These are phyloP conservation scores for Diloba caeruleocephala DNA, from an alignment of 2,888 invertebrate species.

Conservation along the genomic window DNA sequence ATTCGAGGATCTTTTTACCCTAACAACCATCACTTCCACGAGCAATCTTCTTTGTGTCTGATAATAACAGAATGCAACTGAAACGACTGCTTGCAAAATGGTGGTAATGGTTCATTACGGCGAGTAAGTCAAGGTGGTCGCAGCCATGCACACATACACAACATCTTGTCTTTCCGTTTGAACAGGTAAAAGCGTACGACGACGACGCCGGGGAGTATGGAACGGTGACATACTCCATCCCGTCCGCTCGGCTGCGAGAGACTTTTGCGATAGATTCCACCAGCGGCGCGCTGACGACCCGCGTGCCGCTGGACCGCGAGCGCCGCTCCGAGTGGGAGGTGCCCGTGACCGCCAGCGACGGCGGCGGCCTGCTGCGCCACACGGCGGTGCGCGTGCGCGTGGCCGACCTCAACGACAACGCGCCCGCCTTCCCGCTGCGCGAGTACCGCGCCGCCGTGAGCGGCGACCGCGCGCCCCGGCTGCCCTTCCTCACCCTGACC, in stretches of 20 bases:
- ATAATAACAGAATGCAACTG: too few relatives aligned
- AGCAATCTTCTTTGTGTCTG: too few relatives aligned
- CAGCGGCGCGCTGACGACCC: conserved; percentile 92
- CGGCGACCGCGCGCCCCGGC: conserved; percentile 74
- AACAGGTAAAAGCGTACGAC: conserved; percentile 93
- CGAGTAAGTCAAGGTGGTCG: too few relatives aligned
- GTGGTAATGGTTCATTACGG: too few relatives aligned
- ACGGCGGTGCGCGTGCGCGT: conserved; percentile 94
- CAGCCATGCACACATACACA: too few relatives aligned
- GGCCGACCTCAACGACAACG: conserved; percentile 95
- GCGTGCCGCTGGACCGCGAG: conserved; percentile 93
- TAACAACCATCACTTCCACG: too few relatives aligned
- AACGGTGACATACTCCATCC: conserved; percentile 93
- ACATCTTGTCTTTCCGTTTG: too few relatives aligned
- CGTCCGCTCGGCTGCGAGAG: conserved; percentile 92
- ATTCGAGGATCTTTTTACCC: too few relatives aligned
- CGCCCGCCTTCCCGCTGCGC: conserved; percentile 92
- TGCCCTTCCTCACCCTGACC: conserved; percentile 74
- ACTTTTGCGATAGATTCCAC: conserved; percentile 92
- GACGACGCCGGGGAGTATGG: conserved; percentile 94
- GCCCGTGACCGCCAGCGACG: conserved; percentile 94
- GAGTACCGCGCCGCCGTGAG: conserved; percentile 94
- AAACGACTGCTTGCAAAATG: too few relatives aligned
- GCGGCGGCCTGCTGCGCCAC: conserved; percentile 93
- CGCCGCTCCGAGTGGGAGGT: conserved; percentile 88